phyloP scores from a whole-genome alignment of 2,888 invertebrate species.

The Gisinianus flammeolus region DNA sequence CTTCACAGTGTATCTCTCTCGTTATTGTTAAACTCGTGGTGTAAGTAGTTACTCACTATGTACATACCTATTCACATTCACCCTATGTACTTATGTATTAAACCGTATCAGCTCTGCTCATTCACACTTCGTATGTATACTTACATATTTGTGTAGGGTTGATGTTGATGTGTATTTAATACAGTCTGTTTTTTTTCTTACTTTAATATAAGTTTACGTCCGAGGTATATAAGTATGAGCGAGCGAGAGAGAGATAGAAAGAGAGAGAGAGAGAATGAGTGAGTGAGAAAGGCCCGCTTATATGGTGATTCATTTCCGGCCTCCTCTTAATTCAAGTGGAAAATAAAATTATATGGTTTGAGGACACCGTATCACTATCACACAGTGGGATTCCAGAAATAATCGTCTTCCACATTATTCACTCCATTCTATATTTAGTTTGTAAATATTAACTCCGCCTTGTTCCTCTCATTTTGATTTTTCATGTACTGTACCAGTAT shows the following conservation, averaged over 20 bases:
- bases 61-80: no score
- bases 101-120: background rate
- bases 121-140: background rate
- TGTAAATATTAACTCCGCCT: no score
- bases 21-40: background rate
- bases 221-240: background rate
- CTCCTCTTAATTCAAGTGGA: slow-evolving; percentile 38
- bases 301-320: slow-evolving; percentile 40
- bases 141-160: background rate
- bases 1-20: background rate
- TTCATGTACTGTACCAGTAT: no score
- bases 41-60: background rate
- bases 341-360: slow-evolving; percentile 37
- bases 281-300: background rate
- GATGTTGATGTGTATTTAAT: background rate
- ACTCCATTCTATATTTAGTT: slow-evolving; percentile 13
- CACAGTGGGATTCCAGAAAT: slow-evolving; percentile 43
- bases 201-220: background rate
- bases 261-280: background rate
- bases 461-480: no score
- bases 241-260: background rate
- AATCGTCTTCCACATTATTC: slow-evolving; percentile 28
- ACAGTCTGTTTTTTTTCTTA: background rate
- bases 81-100: background rate
- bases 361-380: slow-evolving; percentile 45